These are phyloP conservation scores for Sylvia borin DNA, from an alignment of 2,797 vertebrate species.

Conservation along the genomic window DNA sequence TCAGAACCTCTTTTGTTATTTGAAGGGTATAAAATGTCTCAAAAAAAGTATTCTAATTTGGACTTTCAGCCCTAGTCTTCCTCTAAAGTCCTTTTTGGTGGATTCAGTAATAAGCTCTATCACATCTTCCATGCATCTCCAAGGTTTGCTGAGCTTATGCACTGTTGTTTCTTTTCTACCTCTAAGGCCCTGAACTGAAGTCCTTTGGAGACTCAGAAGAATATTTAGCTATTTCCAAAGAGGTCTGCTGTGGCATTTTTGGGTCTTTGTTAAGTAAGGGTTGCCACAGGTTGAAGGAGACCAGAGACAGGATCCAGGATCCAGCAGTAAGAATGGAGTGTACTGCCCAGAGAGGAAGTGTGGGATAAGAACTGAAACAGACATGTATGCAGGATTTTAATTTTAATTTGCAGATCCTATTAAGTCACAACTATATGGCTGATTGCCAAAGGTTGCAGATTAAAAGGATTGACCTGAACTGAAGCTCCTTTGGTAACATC, in stretches of 20 bases:
- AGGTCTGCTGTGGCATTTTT: background rate
- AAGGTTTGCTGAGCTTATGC: background rate
- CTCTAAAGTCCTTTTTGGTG: background rate
- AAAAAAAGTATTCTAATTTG: background rate
- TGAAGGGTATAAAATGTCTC: background rate
- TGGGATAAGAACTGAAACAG: background rate
- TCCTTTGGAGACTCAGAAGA: background rate
- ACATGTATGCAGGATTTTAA: conserved; percentile 16
- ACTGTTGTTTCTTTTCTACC: background rate
- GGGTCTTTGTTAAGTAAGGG: background rate
- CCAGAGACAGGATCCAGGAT: background rate
- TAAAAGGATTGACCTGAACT: background rate
- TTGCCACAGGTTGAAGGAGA: background rate
- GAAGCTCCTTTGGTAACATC: background rate
- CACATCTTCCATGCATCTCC: background rate
- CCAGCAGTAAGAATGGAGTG: background rate
- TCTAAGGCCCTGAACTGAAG: background rate
- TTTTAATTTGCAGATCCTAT: conserved; percentile 38
- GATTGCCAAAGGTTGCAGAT: background rate
- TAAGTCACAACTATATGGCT: conserved; percentile 21
- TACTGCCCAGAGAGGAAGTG: background rate
- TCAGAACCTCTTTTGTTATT: background rate
- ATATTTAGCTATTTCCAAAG: background rate
- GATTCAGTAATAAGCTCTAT: no score
- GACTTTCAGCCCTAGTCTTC: background rate